phyloP scores from a whole-genome alignment of 2,888 invertebrate genomes.

The Lysandra bellargus region DNA sequence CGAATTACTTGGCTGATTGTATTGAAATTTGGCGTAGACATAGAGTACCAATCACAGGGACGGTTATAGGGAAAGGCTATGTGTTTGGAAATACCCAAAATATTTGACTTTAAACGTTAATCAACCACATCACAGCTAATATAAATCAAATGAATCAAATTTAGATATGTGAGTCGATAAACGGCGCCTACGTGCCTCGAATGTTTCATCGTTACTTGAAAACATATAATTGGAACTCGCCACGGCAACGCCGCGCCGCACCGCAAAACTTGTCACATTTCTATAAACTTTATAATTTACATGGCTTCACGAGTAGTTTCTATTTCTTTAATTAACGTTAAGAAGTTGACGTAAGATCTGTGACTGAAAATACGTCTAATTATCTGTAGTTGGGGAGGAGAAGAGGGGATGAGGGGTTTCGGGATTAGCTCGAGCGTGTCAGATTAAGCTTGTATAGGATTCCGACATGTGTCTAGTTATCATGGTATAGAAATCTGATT shows the following conservation, averaged over 20 bases:
- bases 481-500: no score
- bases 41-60: no score
- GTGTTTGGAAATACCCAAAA: background rate
- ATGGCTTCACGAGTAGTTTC: background rate
- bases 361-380: no score
- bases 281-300: background rate
- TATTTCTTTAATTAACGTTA: background rate
- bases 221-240: conserved; percentile 21
- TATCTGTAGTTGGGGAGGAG: no score
- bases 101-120: background rate
- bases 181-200: background rate
- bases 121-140: background rate
- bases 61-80: no score
- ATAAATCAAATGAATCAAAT: conserved; percentile 22
- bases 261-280: conserved; percentile 10
- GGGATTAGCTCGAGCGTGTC: no score
- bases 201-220: background rate
- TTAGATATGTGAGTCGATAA: conserved; percentile 17
- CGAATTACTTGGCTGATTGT: no score
- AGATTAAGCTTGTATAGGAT: no score
- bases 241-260: background rate
- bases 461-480: no score
- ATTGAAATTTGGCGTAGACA: no score
- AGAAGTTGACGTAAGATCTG: background rate
- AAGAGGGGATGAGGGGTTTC: no score